Percentiles rank a stretch among this genome's conserved stretches.
These are phyloP conservation scores for Potorous gilbertii DNA, from an alignment of 2,797 vertebrate genomes.

Conservation along the genomic window DNA sequence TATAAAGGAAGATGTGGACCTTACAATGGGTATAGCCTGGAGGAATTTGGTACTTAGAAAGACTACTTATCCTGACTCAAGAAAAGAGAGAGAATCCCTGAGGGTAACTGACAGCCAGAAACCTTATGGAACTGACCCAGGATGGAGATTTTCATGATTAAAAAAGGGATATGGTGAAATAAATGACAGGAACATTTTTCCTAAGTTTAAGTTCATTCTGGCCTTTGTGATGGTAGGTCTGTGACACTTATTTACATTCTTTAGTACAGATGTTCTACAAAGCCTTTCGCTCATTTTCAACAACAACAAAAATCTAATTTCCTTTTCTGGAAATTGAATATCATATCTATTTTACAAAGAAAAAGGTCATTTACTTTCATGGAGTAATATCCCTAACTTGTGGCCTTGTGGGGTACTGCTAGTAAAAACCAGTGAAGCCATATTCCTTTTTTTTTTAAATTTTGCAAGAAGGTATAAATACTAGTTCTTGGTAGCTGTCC, in stretches of 20 bases:
- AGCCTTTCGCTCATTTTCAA: not conserved
- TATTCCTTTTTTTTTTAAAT: not conserved
- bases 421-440: not conserved
- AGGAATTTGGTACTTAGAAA: not conserved
- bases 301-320: not conserved
- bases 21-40: not conserved
- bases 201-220: not conserved
- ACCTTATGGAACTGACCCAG: not conserved
- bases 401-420: not conserved
- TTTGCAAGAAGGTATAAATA: not conserved
- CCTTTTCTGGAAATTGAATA: not conserved
- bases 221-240: not conserved
- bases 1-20: not conserved
- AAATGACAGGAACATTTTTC: not conserved
- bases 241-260: not conserved
- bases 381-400: slow-evolving; percentile 1
- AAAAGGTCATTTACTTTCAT: not conserved
- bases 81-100: not conserved
- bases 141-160: not conserved
- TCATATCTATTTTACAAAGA: not conserved
- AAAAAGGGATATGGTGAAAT: not conserved
- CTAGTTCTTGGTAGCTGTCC: not conserved
- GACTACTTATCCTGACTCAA: not conserved
- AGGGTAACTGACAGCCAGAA: not conserved
- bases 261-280: not conserved